Percentiles rank a stretch among this genome's conserved stretches.
Conservation (phyloP, 2,888 invertebrate species). For the Cephus pygmeus region DNA sequence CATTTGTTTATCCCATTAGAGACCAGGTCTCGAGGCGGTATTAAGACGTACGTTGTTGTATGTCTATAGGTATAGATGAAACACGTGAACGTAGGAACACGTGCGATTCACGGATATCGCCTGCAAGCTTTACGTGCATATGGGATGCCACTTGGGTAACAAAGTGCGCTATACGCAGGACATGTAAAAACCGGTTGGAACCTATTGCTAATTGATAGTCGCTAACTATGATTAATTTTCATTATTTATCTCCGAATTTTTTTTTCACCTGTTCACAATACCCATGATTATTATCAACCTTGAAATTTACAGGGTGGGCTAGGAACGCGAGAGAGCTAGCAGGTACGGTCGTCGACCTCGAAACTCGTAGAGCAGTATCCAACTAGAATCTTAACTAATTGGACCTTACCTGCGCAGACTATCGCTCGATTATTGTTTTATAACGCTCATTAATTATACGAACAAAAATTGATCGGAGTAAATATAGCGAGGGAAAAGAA, state of each 20-base stretch:
- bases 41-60: conserved; percentile 16
- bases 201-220: background rate
- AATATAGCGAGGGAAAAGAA: background rate
- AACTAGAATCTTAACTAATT: background rate
- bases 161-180: background rate
- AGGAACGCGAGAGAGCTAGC: background rate
- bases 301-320: background rate
- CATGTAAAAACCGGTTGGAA: background rate
- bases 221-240: background rate
- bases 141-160: background rate
- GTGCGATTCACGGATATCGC: background rate
- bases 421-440: background rate
- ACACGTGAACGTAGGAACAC: background rate
- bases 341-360: background rate
- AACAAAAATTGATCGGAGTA: background rate
- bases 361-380: background rate
- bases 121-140: background rate
- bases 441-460: background rate
- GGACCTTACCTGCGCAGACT: background rate
- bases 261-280: background rate
- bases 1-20: conserved; percentile 41
- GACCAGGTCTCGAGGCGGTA: conserved; percentile 36
- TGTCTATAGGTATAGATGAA: background rate
- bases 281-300: background rate
- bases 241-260: background rate